phyloP scores from a whole-genome alignment of 35 echinoderm and acorn worm species.

The Lytechinus variegatus region DNA sequence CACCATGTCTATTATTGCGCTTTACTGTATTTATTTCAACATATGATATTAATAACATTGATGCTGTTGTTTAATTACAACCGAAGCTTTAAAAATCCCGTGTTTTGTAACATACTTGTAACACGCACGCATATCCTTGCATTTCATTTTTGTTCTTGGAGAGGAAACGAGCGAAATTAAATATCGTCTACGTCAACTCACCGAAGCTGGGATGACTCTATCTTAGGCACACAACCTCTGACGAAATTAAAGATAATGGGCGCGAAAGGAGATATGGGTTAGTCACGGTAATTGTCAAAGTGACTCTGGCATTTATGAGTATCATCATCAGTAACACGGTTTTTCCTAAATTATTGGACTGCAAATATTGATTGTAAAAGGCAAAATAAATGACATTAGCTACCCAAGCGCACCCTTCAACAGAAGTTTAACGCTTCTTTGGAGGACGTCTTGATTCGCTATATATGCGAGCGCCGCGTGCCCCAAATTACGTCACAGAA shows the following conservation, averaged over 20 bases:
- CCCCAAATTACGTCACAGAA: neutral
- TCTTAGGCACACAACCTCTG: neutral
- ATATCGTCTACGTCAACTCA: neutral
- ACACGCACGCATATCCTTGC: too few relatives aligned
- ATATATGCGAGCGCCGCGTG: neutral
- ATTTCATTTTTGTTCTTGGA: too few relatives aligned
- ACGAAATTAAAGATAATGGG: neutral
- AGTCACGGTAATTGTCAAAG: neutral
- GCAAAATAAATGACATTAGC: neutral
- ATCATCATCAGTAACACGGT: conserved; percentile 11
- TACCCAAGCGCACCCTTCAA: neutral
- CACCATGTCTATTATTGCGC: too few relatives aligned
- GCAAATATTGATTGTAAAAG: neutral
- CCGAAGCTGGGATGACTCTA: neutral
- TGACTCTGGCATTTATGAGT: conserved; percentile 2
- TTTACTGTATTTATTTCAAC: too few relatives aligned
- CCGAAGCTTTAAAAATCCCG: too few relatives aligned
- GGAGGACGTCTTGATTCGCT: neutral
- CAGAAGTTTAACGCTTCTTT: neutral
- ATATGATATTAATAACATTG: too few relatives aligned
- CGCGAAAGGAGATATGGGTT: neutral
- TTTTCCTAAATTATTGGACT: neutral
- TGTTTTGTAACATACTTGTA: too few relatives aligned
- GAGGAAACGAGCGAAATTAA: neutral
- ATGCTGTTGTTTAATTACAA: too few relatives aligned